Percentiles rank a stretch among this genome's conserved stretches.
phyloP scores from a whole-genome alignment of 2,113 vertebrate species.

The Meles meles region DNA sequence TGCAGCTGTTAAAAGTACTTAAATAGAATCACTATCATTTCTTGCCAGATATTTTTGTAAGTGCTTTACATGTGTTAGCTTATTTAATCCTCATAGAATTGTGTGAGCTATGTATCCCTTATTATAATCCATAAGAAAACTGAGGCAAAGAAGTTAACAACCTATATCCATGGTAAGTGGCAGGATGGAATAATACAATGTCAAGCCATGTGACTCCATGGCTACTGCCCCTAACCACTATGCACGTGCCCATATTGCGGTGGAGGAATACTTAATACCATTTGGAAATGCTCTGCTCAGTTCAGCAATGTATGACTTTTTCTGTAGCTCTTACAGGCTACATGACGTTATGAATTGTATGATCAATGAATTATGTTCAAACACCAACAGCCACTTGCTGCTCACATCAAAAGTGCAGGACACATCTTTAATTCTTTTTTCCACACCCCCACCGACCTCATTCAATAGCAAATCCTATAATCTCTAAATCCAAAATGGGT shows the following conservation, averaged over 20 bases:
- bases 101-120: background rate
- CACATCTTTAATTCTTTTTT: background rate
- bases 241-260: background rate
- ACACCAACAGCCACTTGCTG: background rate
- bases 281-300: background rate
- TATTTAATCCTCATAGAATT: background rate
- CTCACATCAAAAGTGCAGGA: background rate
- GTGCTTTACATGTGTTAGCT: background rate
- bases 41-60: background rate
- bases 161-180: background rate
- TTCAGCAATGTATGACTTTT: background rate
- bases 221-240: no score
- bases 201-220: background rate
- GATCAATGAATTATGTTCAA: background rate
- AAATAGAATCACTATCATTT: background rate
- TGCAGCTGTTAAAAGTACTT: background rate
- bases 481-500: background rate
- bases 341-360: background rate
- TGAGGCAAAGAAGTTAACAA: background rate
- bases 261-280: background rate
- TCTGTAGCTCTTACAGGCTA: background rate
- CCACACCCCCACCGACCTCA: no score
- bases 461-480: background rate
- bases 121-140: background rate
- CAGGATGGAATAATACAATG: background rate